Percentiles rank a stretch among this genome's conserved stretches.
These are phyloP conservation scores for Papilio demoleus DNA, from an alignment of 2,888 invertebrate species.

Conservation along the genomic window DNA sequence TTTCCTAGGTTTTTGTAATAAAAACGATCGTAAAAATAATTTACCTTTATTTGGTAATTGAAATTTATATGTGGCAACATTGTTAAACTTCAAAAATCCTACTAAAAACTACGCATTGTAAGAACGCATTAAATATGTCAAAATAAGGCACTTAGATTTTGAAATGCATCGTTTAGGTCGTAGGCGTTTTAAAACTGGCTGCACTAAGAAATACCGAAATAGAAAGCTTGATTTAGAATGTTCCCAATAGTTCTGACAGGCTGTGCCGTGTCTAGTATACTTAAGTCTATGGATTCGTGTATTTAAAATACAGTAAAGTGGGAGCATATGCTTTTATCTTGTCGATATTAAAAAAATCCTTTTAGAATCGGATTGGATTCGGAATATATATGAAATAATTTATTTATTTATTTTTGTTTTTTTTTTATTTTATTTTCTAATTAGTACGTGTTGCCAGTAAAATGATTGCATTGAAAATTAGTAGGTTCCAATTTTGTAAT, in stretches of 20 bases:
- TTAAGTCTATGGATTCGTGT: constrained; percentile 43
- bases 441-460: no score
- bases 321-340: constrained; percentile 15
- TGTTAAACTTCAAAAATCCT: constrained; percentile 6
- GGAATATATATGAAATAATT: neutral
- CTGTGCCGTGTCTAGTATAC: constrained; percentile 69
- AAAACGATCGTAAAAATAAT: neutral
- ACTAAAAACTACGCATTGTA: neutral
- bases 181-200: constrained; percentile 42
- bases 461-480: no score
- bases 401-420: neutral
- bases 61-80: neutral
- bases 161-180: constrained; percentile 32
- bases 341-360: constrained; percentile 6
- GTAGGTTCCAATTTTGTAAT: no score
- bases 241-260: constrained; percentile 53
- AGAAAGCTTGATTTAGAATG: constrained; percentile 35
- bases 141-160: constrained; percentile 26
- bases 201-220: constrained; percentile 78
- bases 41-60: neutral
- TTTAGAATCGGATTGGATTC: neutral
- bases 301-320: constrained; percentile 21
- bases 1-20: no score
- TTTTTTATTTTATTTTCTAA: no score
- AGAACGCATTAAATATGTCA: constrained; percentile 16